These are phyloP conservation scores for Lynx canadensis DNA, from an alignment of 2,113 vertebrate genomes.

Conservation along the genomic window DNA sequence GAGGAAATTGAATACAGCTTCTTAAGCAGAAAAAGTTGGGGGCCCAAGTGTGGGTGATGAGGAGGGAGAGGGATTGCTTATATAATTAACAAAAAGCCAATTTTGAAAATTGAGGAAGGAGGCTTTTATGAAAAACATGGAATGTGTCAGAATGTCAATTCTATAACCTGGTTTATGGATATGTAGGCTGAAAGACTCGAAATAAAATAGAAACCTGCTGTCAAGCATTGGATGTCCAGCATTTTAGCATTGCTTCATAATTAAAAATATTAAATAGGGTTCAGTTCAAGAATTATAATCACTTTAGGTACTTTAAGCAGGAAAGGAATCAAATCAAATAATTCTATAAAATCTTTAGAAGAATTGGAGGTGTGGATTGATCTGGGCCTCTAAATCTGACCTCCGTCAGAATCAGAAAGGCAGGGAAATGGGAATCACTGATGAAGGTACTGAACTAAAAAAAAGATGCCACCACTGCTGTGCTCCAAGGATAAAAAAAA, in stretches of 20 bases:
- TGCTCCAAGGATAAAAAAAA: not conserved
- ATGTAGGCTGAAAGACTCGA: not conserved
- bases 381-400: not conserved
- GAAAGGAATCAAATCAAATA: not conserved
- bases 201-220: not conserved
- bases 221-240: not conserved
- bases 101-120: not conserved
- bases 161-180: not conserved
- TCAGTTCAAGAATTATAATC: not conserved
- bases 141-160: not conserved
- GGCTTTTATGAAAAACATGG: not conserved
- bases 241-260: not conserved
- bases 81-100: not conserved
- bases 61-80: not conserved
- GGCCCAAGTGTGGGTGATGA: not conserved
- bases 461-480: not conserved
- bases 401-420: not conserved
- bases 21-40: not conserved
- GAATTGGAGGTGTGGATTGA: not conserved
- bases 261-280: not conserved
- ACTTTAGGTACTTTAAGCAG: not conserved
- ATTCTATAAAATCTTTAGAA: not conserved
- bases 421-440: not conserved
- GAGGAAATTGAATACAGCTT: not conserved
- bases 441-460: not conserved